Evolutionary conservation across 2,888 invertebrate genomes (phyloP), one percentile per base, ranked within the genome.

Genomic region (Drosophila mulleri): DNA sequence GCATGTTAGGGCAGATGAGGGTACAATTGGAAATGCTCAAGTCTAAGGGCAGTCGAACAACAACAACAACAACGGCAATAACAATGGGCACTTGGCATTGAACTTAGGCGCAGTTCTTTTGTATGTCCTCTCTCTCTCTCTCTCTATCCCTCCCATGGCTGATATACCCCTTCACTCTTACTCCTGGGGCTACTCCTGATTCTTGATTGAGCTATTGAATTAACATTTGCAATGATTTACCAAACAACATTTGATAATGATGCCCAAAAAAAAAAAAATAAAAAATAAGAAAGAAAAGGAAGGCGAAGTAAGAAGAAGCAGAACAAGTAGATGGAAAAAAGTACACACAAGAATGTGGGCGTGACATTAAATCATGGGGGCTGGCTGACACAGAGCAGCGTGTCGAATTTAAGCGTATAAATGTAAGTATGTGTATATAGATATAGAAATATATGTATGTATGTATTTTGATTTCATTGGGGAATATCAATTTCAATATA

Each of bases 191-290:
- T 65, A 63, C 54, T 59, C 65, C 67, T 77, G 75, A 63, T 67
- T 61, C 62, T 53, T 82, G 88, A 88, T 84, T 84, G 88, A 84
- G 88, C 84, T 71, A 84, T 84, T 84, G 84, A 84, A 84, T 84
- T 82, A 80, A 83, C 83, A 87, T 89, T 86, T 82, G 81, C 87
- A 76, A 80, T 90, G 82, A 88, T 79, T 88, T 78, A 66, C 82
- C 76, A 78, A 79, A 82, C 83, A 84, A 70, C 81, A 85, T 83
- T 87, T 77, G 84, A 83, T 80, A 83, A 83, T 86, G 87, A 83
- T 80, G 70, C 75, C 59, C 67, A 58, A 61, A 63, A 42, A 35
- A 37, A 45, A 29, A 32, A 53, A 63, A 67, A 42, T n/a, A n/a
- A n/a, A n/a, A n/a, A n/a, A n/a, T n/a, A n/a, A n/a, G n/a, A n/a